Evolutionary conservation across 2,113 vertebrate species (phyloP).

Genomic region (Microtus pennsylvanicus): DNA sequence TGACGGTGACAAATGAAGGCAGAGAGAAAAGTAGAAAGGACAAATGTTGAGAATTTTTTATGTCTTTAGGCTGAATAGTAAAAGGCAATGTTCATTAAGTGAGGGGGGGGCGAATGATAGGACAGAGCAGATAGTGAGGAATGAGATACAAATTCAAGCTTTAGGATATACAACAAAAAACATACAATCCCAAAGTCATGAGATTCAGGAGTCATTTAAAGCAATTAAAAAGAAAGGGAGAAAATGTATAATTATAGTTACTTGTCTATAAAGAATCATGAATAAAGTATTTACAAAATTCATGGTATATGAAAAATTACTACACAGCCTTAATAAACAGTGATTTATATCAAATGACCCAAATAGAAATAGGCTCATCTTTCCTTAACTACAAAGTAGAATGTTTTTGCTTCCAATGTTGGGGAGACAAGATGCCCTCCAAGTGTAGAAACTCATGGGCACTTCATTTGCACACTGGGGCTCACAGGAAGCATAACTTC

Average conservation of each 20-base stretch:
- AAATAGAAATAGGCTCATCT: slow-evolving; percentile 14
- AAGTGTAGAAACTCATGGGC: neutral
- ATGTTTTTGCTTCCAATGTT: neutral
- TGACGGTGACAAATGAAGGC: neutral
- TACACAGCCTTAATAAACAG: slow-evolving; percentile 12
- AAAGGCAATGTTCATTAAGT: slow-evolving; percentile 4
- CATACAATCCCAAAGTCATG: neutral
- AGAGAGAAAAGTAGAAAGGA: neutral
- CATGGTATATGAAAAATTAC: neutral
- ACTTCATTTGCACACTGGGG: neutral
- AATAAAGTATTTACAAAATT: slow-evolving; percentile 37
- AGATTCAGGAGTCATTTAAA: neutral
- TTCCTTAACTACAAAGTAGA: slow-evolving; percentile 26
- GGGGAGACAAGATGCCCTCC: neutral
- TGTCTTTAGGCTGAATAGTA: slow-evolving; percentile 10
- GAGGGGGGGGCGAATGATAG: neutral
- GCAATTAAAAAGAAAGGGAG: slow-evolving; percentile 7
- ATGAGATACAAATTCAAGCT: slow-evolving; percentile 9
- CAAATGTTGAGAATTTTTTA: neutral
- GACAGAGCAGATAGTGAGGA: neutral
- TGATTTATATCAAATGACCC: neutral
- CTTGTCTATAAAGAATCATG: neutral
- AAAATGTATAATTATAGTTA: slow-evolving; percentile 2
- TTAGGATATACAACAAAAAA: neutral
- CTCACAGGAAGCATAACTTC: neutral